Base-by-base conservation (phyloP, 1,140 invertebrate genomes). In the Apolygus lucorum region DNA sequence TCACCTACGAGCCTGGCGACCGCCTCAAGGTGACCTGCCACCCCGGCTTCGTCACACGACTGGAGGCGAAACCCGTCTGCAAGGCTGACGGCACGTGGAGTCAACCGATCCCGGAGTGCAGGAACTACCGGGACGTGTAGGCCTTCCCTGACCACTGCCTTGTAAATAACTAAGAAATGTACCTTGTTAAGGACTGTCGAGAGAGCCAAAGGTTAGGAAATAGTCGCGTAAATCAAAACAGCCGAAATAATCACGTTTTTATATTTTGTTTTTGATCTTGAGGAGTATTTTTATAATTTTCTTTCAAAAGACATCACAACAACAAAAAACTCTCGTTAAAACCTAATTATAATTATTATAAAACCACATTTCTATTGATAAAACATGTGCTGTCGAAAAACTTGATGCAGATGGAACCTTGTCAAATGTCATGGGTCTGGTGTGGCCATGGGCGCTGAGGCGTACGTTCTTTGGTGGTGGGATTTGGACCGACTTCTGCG, bases 1-100 rank as follows among this genome's bases (percentile, higher is more conserved):
- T 89, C 76, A 84, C 85, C 77, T 91, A 90, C 77, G 87, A 89
- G 76, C 85, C 88, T 25, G 88, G 88, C 11, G 88, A 90, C 75
- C 85, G 84, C 68, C 81, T 90, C 66, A 86, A 86, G 73, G 85
- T 90, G 54, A 86, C 84, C n/a, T 90, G 89, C 76, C 82, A 85
- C 49, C 82, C 84, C 0, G 88, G 88, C 24, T 89, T 84, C 74
- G 84, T 86, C 78, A 72, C 77, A 2, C 74, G 75, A 34, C 59
- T 75, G 25, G 70, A 73, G 52, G 68, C 72, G 4, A 68, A 65
- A 62, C 72, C 76, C 0, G 64, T 72, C 13, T 75, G 77, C 68
- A 67, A 65, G 24, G 27, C 17, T 2, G 67, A 76, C 52, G 76
- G 75, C 8, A 73, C 73, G 0, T 77, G 76, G 76, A 75, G 71